Evolutionary conservation across 2,797 vertebrate species (phyloP).

Genomic region (Malurus splendens): DNA sequence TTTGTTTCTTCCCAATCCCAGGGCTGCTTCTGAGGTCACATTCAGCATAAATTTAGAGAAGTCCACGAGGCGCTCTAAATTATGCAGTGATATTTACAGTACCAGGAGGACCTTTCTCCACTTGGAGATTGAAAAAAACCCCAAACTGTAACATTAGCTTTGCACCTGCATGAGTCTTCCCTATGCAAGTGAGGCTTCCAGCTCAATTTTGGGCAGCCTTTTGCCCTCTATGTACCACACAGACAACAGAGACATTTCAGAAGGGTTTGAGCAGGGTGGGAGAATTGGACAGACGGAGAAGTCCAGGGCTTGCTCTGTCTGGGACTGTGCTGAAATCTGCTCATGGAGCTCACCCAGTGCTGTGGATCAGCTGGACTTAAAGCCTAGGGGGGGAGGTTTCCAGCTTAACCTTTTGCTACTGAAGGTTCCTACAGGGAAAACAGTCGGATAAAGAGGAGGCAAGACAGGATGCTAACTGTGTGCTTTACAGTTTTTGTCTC

Average conservation of each 20-base stretch:
- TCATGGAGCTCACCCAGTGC: not conserved
- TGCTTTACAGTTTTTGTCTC: not conserved
- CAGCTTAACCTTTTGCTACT: not conserved
- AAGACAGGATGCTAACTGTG: not conserved
- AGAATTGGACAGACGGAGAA: not conserved
- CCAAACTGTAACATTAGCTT: not conserved
- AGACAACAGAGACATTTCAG: not conserved
- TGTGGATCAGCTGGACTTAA: not conserved
- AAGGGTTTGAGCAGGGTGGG: not conserved
- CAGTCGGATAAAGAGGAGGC: not conserved
- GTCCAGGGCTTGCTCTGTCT: not conserved
- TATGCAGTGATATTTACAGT: constrained; percentile 30
- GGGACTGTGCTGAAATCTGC: not conserved
- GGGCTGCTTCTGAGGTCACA: constrained; percentile 30
- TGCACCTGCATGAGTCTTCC: not conserved
- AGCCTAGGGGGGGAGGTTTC: not conserved
- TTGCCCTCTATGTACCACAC: not conserved
- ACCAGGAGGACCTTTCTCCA: constrained; percentile 1
- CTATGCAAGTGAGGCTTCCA: not conserved
- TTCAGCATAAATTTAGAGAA: constrained; percentile 35
- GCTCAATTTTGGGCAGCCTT: not conserved
- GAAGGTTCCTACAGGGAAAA: not conserved
- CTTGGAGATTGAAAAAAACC: not conserved
- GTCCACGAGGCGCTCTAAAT: not conserved
- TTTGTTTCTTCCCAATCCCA: constrained; percentile 20